phyloP scores from a whole-genome alignment of 1,140 invertebrate genomes.

The Magallana ariakensis region DNA sequence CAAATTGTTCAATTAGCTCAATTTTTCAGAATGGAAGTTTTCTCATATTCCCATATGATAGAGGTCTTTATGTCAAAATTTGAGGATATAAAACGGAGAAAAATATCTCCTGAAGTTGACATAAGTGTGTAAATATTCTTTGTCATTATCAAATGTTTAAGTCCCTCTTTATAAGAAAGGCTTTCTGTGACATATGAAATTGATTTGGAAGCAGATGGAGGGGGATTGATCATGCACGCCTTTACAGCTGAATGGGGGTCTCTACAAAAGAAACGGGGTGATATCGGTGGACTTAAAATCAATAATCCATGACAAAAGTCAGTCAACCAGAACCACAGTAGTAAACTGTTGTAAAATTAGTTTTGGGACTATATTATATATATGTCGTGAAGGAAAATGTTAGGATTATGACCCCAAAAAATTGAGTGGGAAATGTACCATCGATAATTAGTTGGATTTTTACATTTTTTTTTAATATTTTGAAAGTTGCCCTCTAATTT shows the following conservation, averaged over 20 bases:
- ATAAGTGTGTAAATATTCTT: constrained; percentile 4
- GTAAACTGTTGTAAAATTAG: not conserved
- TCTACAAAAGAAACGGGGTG: not conserved
- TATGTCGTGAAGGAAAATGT: too few relatives aligned
- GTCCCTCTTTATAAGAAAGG: not conserved
- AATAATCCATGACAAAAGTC: not conserved
- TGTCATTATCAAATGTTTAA: constrained; percentile 27
- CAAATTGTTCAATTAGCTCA: too few relatives aligned
- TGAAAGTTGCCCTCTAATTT: too few relatives aligned
- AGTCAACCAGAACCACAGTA: not conserved
- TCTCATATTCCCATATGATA: too few relatives aligned
- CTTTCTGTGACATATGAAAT: constrained; percentile 1
- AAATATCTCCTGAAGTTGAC: not conserved
- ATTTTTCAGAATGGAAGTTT: too few relatives aligned
- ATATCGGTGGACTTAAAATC: not conserved
- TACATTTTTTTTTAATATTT: too few relatives aligned
- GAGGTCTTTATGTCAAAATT: too few relatives aligned
- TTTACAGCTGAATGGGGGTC: not conserved
- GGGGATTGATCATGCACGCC: not conserved
- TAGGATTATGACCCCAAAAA: too few relatives aligned
- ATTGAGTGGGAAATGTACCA: too few relatives aligned
- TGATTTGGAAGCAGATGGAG: constrained; percentile 2
- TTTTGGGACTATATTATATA: too few relatives aligned
- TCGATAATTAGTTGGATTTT: too few relatives aligned
- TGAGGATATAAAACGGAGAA: too few relatives aligned